These are phyloP conservation scores for Chionodraco myersi DNA, from an alignment of 2,113 vertebrate genomes.

Conservation along the genomic window DNA sequence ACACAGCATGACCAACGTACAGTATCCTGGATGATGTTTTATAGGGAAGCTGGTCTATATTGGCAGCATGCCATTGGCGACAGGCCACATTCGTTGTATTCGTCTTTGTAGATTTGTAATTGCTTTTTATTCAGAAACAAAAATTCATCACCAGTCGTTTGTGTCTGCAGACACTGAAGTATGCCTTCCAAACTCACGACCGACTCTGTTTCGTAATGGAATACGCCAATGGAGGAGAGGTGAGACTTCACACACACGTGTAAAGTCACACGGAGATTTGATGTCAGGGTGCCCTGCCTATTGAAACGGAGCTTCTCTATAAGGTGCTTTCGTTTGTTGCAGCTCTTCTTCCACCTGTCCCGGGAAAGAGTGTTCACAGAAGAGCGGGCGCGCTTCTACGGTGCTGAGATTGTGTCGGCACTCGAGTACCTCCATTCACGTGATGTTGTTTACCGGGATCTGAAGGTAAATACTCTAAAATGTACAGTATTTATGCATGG, in stretches of 20 bases:
- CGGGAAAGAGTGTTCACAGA: slow-evolving; percentile 91
- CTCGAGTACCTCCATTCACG: slow-evolving; percentile 91
- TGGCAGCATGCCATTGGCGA: neutral
- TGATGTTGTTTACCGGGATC: slow-evolving; percentile 91
- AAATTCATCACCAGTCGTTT: neutral
- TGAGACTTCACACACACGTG: slow-evolving; percentile 48
- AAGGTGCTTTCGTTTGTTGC: neutral
- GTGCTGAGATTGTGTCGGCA: slow-evolving; percentile 91
- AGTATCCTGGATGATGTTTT: no score
- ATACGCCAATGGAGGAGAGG: slow-evolving; percentile 93
- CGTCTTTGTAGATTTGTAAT: neutral
- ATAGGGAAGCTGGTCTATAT: neutral
- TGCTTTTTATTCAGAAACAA: neutral
- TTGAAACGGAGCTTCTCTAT: neutral
- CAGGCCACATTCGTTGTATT: neutral
- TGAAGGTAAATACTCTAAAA: slow-evolving; percentile 84
- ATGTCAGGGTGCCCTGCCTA: neutral
- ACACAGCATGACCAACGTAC: no score
- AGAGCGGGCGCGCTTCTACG: slow-evolving; percentile 90
- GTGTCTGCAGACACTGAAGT: slow-evolving; percentile 86
- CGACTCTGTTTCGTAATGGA: slow-evolving; percentile 95
- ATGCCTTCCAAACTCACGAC: slow-evolving; percentile 92
- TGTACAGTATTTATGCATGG: neutral
- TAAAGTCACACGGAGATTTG: neutral
- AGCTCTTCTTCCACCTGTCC: slow-evolving; percentile 93